A percentile compares a stretch with the other conserved stretches of the same genome.
Evolutionary conservation across 2,888 invertebrate species (phyloP).

Genomic region (Diarsia rubi): DNA sequence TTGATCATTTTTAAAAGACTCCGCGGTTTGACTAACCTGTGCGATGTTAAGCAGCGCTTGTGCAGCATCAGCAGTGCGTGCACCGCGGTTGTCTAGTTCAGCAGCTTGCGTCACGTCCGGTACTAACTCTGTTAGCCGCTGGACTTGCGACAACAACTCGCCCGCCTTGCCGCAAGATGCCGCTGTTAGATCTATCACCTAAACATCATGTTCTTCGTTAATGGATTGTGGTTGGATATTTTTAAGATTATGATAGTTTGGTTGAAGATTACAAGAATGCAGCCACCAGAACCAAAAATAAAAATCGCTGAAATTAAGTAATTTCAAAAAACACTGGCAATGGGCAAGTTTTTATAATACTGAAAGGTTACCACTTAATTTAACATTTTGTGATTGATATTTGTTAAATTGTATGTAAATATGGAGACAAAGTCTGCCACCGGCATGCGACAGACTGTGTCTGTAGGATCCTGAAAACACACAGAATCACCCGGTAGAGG

Average conservation of each 20-base stretch:
- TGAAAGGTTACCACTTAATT: too few relatives aligned
- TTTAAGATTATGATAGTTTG: background rate
- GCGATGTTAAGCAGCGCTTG: slow-evolving; percentile 68
- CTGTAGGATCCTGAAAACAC: too few relatives aligned
- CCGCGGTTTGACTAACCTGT: slow-evolving; percentile 42
- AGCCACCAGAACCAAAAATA: background rate
- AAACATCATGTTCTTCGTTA: background rate
- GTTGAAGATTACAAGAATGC: background rate
- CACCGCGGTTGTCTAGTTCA: slow-evolving; percentile 67
- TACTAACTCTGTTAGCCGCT: slow-evolving; percentile 66
- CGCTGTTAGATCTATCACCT: slow-evolving; percentile 61
- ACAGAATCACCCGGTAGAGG: too few relatives aligned
- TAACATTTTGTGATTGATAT: too few relatives aligned
- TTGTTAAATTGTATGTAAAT: too few relatives aligned
- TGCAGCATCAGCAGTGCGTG: slow-evolving; percentile 66
- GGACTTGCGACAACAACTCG: slow-evolving; percentile 69
- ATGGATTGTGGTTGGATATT: background rate
- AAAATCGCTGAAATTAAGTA: background rate
- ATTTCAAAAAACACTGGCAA: background rate
- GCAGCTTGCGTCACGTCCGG: slow-evolving; percentile 54
- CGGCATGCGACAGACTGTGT: too few relatives aligned
- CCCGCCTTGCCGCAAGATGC: slow-evolving; percentile 70
- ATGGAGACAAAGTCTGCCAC: too few relatives aligned
- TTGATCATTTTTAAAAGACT: background rate
- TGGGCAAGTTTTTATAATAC: too few relatives aligned